Evolutionary conservation across 2,888 invertebrate species (phyloP), one percentile per base, ranked within the genome.

Genomic region (Rhopalosiphum nymphaeae): DNA sequence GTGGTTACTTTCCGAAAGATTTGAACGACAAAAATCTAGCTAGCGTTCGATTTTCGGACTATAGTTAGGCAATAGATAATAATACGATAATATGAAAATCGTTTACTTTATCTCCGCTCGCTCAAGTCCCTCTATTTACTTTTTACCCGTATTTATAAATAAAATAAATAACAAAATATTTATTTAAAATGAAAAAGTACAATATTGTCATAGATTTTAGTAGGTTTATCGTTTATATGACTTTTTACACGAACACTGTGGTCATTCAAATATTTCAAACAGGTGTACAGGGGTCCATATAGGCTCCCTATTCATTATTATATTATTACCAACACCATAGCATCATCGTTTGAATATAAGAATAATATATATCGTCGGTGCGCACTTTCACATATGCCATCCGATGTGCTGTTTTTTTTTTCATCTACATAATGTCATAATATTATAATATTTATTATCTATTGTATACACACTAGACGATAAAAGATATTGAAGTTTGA

Each of bases 31-130:
- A 16, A 67, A 78, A 7, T 0, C 36, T n/a, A n/a, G n/a, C 36
- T 7, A 16, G n/a, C 36, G 78, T 78, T 78, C 21, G 78, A 78
- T 21, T 7, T 78, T 21, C 1, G n/a, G 4, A 7, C 36, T 21
- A 36, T 7, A 7, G 36, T 21, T 7, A 9, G 2, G 16, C 0
- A 29, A 2, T 44, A 29, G 13, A 13, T 46, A 86, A 25, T 10
- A 44, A 86, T 46, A 86, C 13, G 13, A 4, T n/a, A 57, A 10
- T n/a, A 57, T 1, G n/a, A 46, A 91, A 91, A 57, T 91, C 86
- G n/a, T 86, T 91, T 56, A 91, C 91, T 91, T 91, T 46, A 86
- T 57, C 57, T 86, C 86, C 91, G 57, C 5, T 84, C 91, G 61
- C 91, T 91, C 46, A 86, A 91, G 91, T 91, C 86, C 46, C 86